Conservation (phyloP, 2,888 invertebrate genomes). For the Cylindroiulus punctatus region DNA sequence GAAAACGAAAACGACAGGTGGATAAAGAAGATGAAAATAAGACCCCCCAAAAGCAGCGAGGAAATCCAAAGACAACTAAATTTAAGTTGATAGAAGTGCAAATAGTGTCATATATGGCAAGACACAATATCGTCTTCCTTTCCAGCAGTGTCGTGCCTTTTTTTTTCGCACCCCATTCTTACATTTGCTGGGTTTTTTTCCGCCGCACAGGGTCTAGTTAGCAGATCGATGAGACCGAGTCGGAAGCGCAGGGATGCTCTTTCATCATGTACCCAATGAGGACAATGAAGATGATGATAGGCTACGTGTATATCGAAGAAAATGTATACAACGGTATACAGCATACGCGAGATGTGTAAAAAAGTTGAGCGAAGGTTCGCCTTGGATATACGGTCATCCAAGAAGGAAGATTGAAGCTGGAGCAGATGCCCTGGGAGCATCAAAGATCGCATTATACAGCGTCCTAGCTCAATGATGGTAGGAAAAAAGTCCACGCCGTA, state of each 20-base stretch:
- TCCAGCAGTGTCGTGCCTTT: not conserved
- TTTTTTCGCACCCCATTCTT: slow-evolving; percentile 27
- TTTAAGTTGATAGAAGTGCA: slow-evolving; percentile 39
- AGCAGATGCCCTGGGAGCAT: not conserved
- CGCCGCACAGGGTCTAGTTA: not conserved
- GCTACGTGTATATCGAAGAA: not conserved
- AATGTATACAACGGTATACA: not conserved
- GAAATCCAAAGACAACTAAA: slow-evolving; percentile 39
- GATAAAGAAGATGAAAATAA: slow-evolving; percentile 15
- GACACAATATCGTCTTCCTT: slow-evolving; percentile 20
- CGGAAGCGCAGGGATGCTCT: slow-evolving; percentile 17
- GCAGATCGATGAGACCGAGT: slow-evolving; percentile 6
- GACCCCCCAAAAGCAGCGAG: not conserved
- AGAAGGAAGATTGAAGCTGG: not conserved
- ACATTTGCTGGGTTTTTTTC: not conserved
- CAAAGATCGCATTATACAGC: not conserved
- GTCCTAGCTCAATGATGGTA: not conserved
- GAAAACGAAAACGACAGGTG: slow-evolving; percentile 28
- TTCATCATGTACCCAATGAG: not conserved
- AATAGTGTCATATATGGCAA: slow-evolving; percentile 13
- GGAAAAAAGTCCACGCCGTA: not conserved
- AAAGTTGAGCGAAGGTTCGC: not conserved
- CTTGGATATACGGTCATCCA: slow-evolving; percentile 1
- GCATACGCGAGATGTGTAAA: too few species aligned
- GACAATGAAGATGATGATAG: not conserved